Percentiles rank a stretch among this genome's conserved stretches.
phyloP scores from a whole-genome alignment of 2,113 vertebrate species.

The Perca flavescens region DNA sequence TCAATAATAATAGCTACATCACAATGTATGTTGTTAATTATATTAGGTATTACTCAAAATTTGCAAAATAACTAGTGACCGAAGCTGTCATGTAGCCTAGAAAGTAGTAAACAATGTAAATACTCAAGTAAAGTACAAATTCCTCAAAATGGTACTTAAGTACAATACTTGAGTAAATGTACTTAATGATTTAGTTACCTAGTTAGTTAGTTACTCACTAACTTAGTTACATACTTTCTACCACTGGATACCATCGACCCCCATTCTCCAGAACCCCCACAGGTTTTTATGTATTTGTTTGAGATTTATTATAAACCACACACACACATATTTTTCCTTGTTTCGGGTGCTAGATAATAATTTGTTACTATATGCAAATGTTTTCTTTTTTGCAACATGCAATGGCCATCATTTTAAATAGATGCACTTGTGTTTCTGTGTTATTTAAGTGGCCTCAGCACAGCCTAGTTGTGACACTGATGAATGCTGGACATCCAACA shows the following conservation, averaged over 20 bases:
- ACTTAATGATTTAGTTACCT: too few species aligned
- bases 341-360: constrained; percentile 19
- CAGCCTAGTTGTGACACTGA: constrained; percentile 32
- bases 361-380: constrained; percentile 37
- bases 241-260: not conserved
- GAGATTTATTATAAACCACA: constrained; percentile 2
- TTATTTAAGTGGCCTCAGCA: constrained; percentile 40
- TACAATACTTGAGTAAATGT: too few species aligned
- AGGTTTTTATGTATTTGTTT: not conserved
- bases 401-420: constrained; percentile 30
- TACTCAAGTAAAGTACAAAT: too few species aligned
- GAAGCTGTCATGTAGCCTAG: too few species aligned
- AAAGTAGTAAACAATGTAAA: too few species aligned
- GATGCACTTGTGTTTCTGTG: constrained; percentile 28
- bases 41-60: too few species aligned
- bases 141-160: too few species aligned
- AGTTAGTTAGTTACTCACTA: too few species aligned
- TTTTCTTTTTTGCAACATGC: constrained; percentile 29
- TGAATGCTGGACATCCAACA: constrained; percentile 27
- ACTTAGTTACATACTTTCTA: not conserved
- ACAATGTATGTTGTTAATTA: too few species aligned
- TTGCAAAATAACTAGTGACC: too few species aligned
- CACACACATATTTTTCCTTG: not conserved
- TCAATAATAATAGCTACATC: too few species aligned
- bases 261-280: not conserved